Evolutionary conservation across 2,797 vertebrate genomes (phyloP).

Genomic region (Lepilemur ruficaudatus): DNA sequence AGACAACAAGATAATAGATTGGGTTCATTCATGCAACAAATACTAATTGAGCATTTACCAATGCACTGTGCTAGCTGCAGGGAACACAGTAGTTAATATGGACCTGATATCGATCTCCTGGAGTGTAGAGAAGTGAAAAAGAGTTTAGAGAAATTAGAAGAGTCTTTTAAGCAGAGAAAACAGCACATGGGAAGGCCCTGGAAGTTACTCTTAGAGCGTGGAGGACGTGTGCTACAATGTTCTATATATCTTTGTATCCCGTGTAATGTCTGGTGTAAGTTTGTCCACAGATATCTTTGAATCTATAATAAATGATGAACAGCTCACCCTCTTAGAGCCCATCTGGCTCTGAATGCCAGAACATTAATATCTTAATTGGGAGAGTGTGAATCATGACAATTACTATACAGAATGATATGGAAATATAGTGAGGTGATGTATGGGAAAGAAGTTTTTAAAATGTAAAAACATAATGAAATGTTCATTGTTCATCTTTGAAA

Average conservation of each 20-base stretch:
- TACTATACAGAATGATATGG: background rate
- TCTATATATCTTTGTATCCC: background rate
- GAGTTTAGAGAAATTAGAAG: background rate
- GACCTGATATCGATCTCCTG: background rate
- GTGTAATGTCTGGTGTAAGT: background rate
- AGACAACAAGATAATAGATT: background rate
- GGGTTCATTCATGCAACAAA: background rate
- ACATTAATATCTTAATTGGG: background rate
- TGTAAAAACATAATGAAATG: background rate
- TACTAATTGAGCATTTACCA: background rate
- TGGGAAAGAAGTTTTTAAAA: slow-evolving; percentile 6
- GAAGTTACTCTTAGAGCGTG: background rate
- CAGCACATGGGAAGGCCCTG: background rate
- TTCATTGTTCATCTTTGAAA: background rate
- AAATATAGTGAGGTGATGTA: background rate
- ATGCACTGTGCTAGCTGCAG: background rate
- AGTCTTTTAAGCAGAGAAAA: background rate
- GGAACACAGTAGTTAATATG: background rate
- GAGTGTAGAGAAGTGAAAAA: background rate
- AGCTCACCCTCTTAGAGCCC: background rate
- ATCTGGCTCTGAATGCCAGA: background rate
- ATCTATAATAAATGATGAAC: background rate
- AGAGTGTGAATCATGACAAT: background rate
- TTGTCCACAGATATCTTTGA: background rate
- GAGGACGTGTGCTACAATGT: background rate